A percentile compares a stretch with the other conserved stretches of the same genome.
Conservation (phyloP, 2,113 vertebrate species). For the Festucalex cinctus region DNA sequence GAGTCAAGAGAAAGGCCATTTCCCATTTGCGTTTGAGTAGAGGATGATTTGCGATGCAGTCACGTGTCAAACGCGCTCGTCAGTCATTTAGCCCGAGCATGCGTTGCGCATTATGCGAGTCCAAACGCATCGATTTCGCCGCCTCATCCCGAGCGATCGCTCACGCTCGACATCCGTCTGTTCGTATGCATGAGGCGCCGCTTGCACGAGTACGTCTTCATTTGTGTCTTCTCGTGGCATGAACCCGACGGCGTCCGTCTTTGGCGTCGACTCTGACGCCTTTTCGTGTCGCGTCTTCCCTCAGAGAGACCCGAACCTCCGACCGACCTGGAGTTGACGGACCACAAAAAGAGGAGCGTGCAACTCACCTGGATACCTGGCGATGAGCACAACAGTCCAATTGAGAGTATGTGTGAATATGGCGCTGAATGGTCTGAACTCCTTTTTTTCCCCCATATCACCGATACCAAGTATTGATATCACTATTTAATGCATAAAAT, state of each 20-base stretch:
- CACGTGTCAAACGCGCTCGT: conserved; percentile 19
- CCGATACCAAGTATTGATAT: too few relatives aligned
- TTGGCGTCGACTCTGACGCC: conserved; percentile 18
- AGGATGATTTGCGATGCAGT: conserved; percentile 27
- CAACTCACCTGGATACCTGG: conserved; percentile 92
- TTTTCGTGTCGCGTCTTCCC: conserved; percentile 28
- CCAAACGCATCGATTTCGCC: conserved; percentile 33
- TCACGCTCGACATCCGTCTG: conserved; percentile 9
- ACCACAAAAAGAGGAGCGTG: conserved; percentile 81
- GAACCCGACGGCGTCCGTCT: conserved; percentile 9
- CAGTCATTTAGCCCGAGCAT: conserved; percentile 50
- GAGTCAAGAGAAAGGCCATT: not conserved
- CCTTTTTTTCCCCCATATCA: too few relatives aligned
- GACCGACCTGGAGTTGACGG: conserved; percentile 91
- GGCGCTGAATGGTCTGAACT: not conserved
- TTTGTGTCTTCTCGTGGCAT: conserved; percentile 32
- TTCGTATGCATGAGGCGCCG: conserved; percentile 46
- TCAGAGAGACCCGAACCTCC: conserved; percentile 88
- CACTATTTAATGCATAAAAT: too few relatives aligned
- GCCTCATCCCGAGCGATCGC: conserved; percentile 45
- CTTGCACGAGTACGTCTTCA: not conserved
- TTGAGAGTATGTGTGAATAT: conserved; percentile 75
- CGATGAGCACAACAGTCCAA: conserved; percentile 90
- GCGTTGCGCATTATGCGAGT: conserved; percentile 40
- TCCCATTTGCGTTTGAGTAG: conserved; percentile 12